phyloP scores from a whole-genome alignment of 2,888 invertebrate genomes.

The Rhamphomyia laevipes region DNA sequence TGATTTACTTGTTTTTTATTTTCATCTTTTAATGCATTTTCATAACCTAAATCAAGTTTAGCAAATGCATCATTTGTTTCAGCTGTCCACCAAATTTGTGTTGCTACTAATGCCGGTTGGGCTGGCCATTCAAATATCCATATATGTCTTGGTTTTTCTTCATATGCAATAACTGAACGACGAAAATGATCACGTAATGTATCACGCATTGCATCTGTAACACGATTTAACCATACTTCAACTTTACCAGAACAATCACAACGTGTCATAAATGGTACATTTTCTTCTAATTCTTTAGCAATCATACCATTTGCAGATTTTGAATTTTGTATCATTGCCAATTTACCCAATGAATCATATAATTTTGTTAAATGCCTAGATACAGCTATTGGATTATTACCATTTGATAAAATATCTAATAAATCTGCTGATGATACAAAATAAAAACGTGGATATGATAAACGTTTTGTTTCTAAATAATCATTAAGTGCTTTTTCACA shows the following conservation, averaged over 20 bases:
- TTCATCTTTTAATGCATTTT: slow-evolving; percentile 85
- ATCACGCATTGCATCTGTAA: slow-evolving; percentile 73
- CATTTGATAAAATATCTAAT: slow-evolving; percentile 64
- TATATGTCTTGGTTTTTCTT: slow-evolving; percentile 75
- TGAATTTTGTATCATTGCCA: slow-evolving; percentile 45
- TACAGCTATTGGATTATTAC: slow-evolving; percentile 74
- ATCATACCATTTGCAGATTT: slow-evolving; percentile 66
- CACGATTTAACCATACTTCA: slow-evolving; percentile 78
- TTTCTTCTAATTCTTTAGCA: slow-evolving; percentile 72
- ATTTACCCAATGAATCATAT: slow-evolving; percentile 77
- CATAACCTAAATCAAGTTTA: slow-evolving; percentile 83
- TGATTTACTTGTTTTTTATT: slow-evolving; percentile 80
- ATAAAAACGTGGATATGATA: slow-evolving; percentile 90
- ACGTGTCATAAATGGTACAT: slow-evolving; percentile 54
- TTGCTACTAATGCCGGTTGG: slow-evolving; percentile 79
- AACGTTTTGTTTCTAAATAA: slow-evolving; percentile 86
- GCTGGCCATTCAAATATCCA: slow-evolving; percentile 92
- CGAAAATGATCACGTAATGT: slow-evolving; percentile 69
- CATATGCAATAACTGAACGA: slow-evolving; percentile 70
- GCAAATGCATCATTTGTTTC: slow-evolving; percentile 86
- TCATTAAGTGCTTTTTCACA: slow-evolving; percentile 93
- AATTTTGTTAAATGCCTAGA: slow-evolving; percentile 78
- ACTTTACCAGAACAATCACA: slow-evolving; percentile 83
- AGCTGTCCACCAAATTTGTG: slow-evolving; percentile 94
- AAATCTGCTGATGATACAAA: slow-evolving; percentile 91